Base-by-base conservation (phyloP, 2,888 invertebrate species). In the Eilema caniola region DNA sequence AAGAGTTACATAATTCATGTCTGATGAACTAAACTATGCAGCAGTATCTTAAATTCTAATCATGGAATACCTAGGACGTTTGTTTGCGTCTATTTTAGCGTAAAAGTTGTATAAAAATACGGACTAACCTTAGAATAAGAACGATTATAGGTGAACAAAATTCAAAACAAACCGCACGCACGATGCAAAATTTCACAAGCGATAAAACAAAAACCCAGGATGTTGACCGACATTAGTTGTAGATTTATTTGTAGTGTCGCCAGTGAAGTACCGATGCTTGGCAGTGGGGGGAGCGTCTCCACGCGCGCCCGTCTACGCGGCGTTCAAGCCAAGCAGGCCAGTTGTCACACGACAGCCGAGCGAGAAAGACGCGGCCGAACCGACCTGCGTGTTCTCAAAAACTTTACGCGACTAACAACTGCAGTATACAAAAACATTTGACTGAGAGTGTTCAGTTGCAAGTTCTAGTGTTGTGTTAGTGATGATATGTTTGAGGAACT, bases 321-420 rank as follows among this genome's bases (percentile, higher is more conserved):
- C 74, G 78, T 69, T 69, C 77, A 74, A 61, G 65, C 86, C 69
- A 57, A 75, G 67, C 70, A 66, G 75, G 67, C 78, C 86, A 95
- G 95, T 95, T 93, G 95, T 94, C 94, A 92, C 81, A 81, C 82
- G 92, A 90, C 95, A 92, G 89, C 91, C 85, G 67, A 76, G 70
- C 79, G 95, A 93, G 95, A 95, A 95, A 95, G 95, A 95, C 95
- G 95, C 94, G 91, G 91, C 88, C 90, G 80, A 71, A 78, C 67
- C 86, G 90, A 88, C 88, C 90, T 79, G 90, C 91, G 95, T 94
- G 95, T 95, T 95, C 95, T 93, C 94, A 83, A 89, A 87, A 93
- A 94, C 92, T 94, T 94, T 89, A 90, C 94, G 94, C 93, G 93
- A 93, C 90, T 90, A 89, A 92, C 89, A 91, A 88, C 90, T 92